Conservation (phyloP, 2,797 vertebrate genomes). For the Rhinichthys osculus region DNA sequence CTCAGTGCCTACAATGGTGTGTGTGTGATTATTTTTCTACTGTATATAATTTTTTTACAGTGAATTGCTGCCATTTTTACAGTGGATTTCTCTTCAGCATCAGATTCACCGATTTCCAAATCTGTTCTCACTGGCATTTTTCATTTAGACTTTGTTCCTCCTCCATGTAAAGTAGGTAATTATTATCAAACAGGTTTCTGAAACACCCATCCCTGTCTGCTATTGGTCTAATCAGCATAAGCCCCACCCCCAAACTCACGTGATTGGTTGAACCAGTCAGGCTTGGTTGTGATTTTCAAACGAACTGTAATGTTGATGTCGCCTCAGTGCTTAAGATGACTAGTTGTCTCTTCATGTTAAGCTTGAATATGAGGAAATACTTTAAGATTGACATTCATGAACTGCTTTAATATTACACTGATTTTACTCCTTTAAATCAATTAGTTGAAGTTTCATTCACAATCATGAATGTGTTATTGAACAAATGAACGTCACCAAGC, state of each 20-base stretch:
- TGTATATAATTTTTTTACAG: no score
- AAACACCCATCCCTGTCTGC: background rate
- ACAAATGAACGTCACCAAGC: background rate
- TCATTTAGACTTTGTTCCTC: no score
- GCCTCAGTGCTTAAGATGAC: no score
- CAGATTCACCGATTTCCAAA: no score
- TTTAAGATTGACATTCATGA: background rate
- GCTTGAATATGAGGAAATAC: background rate
- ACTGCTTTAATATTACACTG: background rate
- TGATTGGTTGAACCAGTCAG: background rate
- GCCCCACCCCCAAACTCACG: background rate
- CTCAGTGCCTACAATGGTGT: background rate
- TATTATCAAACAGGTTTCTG: constrained; percentile 27
- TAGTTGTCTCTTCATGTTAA: background rate
- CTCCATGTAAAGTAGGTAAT: background rate
- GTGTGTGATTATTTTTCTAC: no score
- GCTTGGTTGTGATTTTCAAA: background rate
- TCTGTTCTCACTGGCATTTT: no score
- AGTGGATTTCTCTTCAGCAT: no score
- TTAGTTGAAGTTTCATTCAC: constrained; percentile 28
- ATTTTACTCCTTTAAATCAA: constrained; percentile 27
- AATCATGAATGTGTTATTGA: background rate
- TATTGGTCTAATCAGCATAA: background rate
- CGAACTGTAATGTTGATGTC: no score
- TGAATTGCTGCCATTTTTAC: background rate